Conservation (phyloP, 1,140 invertebrate species). For the Macrostomum lignano region DNA sequence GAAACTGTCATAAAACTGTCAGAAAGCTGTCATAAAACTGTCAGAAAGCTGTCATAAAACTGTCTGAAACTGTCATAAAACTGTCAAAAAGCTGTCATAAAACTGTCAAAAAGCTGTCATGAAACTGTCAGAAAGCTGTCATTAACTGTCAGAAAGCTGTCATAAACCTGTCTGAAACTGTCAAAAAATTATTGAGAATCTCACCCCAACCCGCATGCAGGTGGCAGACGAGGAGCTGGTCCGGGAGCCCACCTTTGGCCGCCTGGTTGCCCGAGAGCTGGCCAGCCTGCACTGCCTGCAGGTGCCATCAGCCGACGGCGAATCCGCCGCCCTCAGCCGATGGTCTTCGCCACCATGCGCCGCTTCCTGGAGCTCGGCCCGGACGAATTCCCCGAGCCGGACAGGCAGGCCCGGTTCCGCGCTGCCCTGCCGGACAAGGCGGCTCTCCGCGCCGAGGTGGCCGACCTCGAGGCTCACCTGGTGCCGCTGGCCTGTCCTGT, state of each 20-base stretch:
- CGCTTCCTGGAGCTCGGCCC: constrained; percentile 12
- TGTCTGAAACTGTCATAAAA: too few relatives aligned
- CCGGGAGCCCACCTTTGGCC: constrained; percentile 34
- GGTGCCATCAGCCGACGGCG: constrained; percentile 4
- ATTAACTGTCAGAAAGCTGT: too few relatives aligned
- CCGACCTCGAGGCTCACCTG: constrained; percentile 37
- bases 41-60: too few relatives aligned
- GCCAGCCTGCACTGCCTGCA: constrained; percentile 7
- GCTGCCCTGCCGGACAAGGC: constrained; percentile 37
- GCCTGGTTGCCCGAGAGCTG: constrained; percentile 7
- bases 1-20: too few relatives aligned
- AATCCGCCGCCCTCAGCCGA: constrained; percentile 6
- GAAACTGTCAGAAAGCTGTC: too few relatives aligned
- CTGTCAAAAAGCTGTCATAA: too few relatives aligned
- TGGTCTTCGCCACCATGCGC: constrained; percentile 10
- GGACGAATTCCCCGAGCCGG: constrained; percentile 11
- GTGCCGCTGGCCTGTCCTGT: constrained; percentile 41
- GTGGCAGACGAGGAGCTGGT: constrained; percentile 43
- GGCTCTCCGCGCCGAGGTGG: constrained; percentile 39
- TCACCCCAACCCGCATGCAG: too few relatives aligned
- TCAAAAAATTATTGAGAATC: too few relatives aligned
- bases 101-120: too few relatives aligned
- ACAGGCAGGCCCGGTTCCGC: constrained; percentile 34
- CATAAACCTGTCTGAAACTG: too few relatives aligned
- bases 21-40: too few relatives aligned